Base-by-base conservation (phyloP, 2,113 vertebrate genomes). In the Bettongia penicillata region DNA sequence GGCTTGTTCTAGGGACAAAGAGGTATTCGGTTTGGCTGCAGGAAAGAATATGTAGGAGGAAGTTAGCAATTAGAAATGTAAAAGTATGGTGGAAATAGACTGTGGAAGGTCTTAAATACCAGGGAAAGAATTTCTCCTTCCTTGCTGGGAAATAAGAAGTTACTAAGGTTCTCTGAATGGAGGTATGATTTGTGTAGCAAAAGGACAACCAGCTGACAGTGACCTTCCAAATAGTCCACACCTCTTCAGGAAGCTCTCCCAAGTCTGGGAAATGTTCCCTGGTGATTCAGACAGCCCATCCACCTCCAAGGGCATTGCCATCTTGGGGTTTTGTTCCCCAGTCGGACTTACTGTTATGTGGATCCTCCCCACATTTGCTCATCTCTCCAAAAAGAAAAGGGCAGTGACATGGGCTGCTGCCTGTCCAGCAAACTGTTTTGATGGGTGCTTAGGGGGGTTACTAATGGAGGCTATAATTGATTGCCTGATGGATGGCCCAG, bases 361-460 rank as follows among this genome's bases (percentile, higher is more conserved):
- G 7, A 43, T 23, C n/a, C 16, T 43, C 68, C 68, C 68, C 16
- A 22, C 22, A 84, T 84, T 84, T 43, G 68, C 68, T 84, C n/a
- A 84, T 90, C 90, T 31, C 90, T 49, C 90, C 90, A 49, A 11
- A 90, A 51, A 48, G 90, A 51, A 23, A 31, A 50, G 90, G 90
- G 24, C 90, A 16, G 10, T 95, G 97, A 98, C 98, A 97, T 0
- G 0, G 94, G 90, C 96, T 98, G 97, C 90, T 96, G 95, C 96
- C 96, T n/a, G 97, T 95, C 95, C 97, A 97, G 95, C 97, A 98
- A 97, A 98, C 98, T 98, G 96, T 97, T 95, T 95, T 98, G 98
- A 98, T 98, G 97, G 97, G 97, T 97, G 95, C 91, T 97, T 97
- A 98, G 97, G 98, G 97, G 95, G 93, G 94, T 84, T 22, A 97